phyloP scores from a whole-genome alignment of 2,113 vertebrate genomes.

The Nymphicus hollandicus region DNA sequence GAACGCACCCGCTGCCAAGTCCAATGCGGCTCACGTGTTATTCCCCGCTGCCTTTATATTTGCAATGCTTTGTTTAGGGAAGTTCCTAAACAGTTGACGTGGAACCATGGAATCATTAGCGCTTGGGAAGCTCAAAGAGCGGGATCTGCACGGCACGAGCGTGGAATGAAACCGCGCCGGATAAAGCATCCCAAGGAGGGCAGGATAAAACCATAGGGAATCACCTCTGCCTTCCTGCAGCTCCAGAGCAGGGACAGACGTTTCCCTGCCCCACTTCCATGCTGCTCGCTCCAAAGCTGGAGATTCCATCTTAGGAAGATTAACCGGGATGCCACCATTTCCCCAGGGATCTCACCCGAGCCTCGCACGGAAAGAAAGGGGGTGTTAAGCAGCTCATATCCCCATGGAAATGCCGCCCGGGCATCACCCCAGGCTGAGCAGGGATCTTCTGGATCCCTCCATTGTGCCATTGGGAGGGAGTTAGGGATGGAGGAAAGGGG shows the following conservation, averaged over 20 bases:
- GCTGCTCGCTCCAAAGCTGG: neutral
- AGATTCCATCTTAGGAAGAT: constrained; percentile 47
- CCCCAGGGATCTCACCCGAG: neutral
- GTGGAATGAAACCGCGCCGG: fast-evolving
- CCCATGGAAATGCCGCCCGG: neutral
- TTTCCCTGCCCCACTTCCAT: neutral
- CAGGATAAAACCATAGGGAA: fast-evolving
- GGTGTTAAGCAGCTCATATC: neutral
- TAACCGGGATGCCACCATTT: constrained; percentile 44
- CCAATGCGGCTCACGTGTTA: fast-evolving
- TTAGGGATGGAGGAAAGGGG: no score
- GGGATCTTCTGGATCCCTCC: fast-evolving
- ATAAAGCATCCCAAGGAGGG: neutral
- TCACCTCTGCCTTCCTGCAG: neutral
- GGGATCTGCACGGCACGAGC: neutral
- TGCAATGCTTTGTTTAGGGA: neutral
- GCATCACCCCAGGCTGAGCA: neutral
- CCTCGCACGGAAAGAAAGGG: neutral
- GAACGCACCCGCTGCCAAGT: neutral
- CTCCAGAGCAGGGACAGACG: neutral
- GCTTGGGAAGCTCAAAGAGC: neutral
- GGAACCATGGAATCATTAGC: fast-evolving
- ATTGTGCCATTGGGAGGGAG: neutral
- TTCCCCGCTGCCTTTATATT: neutral
- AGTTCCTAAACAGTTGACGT: neutral